Percentiles rank a stretch among this genome's conserved stretches.
Evolutionary conservation across 2,113 vertebrate species (phyloP).

Genomic region (Tympanuchus pallidicinctus): DNA sequence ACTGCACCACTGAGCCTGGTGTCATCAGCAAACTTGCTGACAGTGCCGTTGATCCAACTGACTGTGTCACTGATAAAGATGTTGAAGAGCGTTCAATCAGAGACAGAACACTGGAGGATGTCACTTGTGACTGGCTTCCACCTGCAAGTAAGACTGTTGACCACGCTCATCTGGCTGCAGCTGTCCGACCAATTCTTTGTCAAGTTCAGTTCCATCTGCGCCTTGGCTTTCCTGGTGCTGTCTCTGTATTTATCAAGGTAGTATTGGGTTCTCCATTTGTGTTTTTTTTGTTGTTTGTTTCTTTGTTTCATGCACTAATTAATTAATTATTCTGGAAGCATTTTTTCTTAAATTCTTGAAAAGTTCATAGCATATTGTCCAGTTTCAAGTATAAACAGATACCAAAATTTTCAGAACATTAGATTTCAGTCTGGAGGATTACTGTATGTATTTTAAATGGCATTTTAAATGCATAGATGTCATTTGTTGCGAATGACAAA

Average conservation of each 20-base stretch:
- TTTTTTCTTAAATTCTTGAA: neutral
- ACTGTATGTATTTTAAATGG: neutral
- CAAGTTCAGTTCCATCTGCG: too few relatives aligned
- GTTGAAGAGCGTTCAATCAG: too few relatives aligned
- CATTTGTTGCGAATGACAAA: neutral
- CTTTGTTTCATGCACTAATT: neutral
- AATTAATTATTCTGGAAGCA: neutral
- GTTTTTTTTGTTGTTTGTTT: neutral
- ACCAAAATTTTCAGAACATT: neutral
- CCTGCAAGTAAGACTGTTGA: too few relatives aligned
- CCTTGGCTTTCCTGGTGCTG: too few relatives aligned
- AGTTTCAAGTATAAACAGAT: neutral
- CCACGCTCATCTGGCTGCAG: too few relatives aligned
- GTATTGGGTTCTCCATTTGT: neutral
- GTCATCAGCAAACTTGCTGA: too few relatives aligned
- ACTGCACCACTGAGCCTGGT: too few relatives aligned
- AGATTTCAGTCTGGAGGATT: neutral
- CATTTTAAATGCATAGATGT: fast-evolving
- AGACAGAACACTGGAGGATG: too few relatives aligned
- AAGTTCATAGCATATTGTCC: neutral
- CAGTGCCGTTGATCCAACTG: too few relatives aligned
- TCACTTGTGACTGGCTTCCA: too few relatives aligned
- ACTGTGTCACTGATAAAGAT: too few relatives aligned
- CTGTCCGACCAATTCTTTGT: too few relatives aligned
- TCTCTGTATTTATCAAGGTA: neutral